These are phyloP conservation scores for Coelogynopora nodosa DNA, from an alignment of 2,888 invertebrate species.

Conservation along the genomic window DNA sequence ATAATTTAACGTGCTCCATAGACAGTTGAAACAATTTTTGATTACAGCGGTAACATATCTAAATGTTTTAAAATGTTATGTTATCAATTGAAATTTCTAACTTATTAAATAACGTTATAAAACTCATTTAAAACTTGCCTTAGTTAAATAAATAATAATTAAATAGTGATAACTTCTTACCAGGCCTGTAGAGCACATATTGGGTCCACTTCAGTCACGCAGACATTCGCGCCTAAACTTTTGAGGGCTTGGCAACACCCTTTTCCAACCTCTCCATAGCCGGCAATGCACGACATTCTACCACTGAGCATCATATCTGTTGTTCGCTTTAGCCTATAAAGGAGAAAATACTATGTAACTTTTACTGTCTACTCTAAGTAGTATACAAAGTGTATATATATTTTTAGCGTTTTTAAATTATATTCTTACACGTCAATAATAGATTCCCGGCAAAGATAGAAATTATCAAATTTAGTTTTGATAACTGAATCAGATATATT, in stretches of 20 bases:
- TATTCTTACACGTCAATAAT: slow-evolving; percentile 73
- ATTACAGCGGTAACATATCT: too few species aligned
- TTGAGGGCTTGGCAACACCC: slow-evolving; percentile 93
- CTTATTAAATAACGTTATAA: too few species aligned
- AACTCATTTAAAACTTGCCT: too few species aligned
- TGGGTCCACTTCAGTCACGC: slow-evolving; percentile 90
- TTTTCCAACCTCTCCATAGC: slow-evolving; percentile 94
- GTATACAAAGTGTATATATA: background rate
- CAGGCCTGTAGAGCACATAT: slow-evolving; percentile 93
- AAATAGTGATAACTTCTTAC: slow-evolving; percentile 62
- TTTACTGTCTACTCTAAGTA: background rate
- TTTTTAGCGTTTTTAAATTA: background rate
- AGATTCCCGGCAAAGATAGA: slow-evolving; percentile 89
- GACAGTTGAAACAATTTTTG: too few species aligned
- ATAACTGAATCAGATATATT: slow-evolving; percentile 97
- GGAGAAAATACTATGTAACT: background rate
- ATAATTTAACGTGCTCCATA: too few species aligned
- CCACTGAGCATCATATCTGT: slow-evolving; percentile 96
- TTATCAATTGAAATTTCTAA: too few species aligned
- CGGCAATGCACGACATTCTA: slow-evolving; percentile 89
- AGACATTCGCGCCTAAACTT: slow-evolving; percentile 86
- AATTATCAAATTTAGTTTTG: slow-evolving; percentile 93
- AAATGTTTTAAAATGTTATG: too few species aligned
- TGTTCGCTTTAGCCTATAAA: slow-evolving; percentile 73
- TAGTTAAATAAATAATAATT: background rate